These are phyloP conservation scores for Pristiophorus japonicus DNA, from an alignment of 2,113 vertebrate species.

Conservation along the genomic window DNA sequence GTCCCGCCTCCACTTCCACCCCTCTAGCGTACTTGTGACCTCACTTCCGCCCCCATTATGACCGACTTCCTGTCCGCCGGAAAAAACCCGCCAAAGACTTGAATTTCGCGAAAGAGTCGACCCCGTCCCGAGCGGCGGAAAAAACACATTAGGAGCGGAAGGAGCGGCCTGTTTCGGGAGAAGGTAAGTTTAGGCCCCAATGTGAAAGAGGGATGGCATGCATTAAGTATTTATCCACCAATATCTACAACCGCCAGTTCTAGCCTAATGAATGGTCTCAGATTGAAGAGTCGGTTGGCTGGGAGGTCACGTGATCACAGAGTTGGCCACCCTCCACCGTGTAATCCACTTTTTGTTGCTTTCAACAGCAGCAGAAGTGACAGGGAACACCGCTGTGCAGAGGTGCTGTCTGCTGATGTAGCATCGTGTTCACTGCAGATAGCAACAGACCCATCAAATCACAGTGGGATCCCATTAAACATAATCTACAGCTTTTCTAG, in stretches of 20 bases:
- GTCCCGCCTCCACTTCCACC: too few relatives aligned
- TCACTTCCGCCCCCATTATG: too few relatives aligned
- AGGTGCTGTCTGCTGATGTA: background rate
- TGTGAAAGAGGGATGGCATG: background rate
- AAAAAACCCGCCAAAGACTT: too few relatives aligned
- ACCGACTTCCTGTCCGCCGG: too few relatives aligned
- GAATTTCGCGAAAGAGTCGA: too few relatives aligned
- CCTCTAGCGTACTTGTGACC: too few relatives aligned
- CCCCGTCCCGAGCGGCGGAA: too few relatives aligned
- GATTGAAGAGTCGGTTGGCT: background rate
- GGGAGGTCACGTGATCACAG: background rate
- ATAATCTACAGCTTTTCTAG: background rate
- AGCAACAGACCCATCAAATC: background rate
- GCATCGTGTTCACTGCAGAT: background rate
- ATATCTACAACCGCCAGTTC: background rate
- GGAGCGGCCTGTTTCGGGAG: too few relatives aligned
- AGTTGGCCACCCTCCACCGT: background rate
- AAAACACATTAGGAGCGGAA: too few relatives aligned
- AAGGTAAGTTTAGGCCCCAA: too few relatives aligned
- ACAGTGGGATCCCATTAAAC: background rate
- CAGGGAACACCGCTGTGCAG: background rate
- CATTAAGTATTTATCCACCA: background rate
- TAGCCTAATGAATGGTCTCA: background rate
- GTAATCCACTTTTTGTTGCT: background rate
- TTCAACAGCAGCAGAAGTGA: background rate